phyloP scores from a whole-genome alignment of 2,113 vertebrate species.

The Mastomys natalensis region DNA sequence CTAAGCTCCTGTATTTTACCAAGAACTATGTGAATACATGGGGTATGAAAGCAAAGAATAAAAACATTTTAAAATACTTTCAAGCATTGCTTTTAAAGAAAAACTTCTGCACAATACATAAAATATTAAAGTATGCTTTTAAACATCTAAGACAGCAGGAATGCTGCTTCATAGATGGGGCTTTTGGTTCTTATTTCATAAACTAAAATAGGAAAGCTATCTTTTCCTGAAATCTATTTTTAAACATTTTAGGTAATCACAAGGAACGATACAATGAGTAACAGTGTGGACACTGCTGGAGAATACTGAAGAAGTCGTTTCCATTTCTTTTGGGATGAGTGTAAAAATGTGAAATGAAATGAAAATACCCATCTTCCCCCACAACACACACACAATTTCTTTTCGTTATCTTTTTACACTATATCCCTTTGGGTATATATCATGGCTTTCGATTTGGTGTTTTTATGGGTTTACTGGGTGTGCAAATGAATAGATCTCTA shows the following conservation, averaged over 20 bases:
- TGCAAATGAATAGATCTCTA: neutral
- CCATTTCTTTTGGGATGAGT: neutral
- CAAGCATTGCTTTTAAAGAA: slow-evolving; percentile 14
- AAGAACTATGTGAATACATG: neutral
- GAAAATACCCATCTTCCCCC: neutral
- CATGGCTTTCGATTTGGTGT: neutral
- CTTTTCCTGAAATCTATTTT: neutral
- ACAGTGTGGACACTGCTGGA: neutral
- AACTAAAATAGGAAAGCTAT: neutral
- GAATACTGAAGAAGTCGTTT: neutral
- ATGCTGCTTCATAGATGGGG: neutral
- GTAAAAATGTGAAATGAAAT: neutral
- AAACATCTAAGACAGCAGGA: neutral
- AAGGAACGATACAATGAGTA: neutral
- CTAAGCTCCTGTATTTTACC: neutral
- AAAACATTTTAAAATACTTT: neutral
- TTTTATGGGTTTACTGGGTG: neutral
- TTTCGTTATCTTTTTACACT: neutral
- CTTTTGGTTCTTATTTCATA: neutral
- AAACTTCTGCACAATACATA: neutral
- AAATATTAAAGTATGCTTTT: neutral
- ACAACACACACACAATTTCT: neutral
- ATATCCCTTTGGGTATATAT: neutral
- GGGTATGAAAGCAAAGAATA: slow-evolving; percentile 27
- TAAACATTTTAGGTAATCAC: neutral